Base-by-base conservation (phyloP, 2,113 vertebrate species). In the Lucifuga dentata region DNA sequence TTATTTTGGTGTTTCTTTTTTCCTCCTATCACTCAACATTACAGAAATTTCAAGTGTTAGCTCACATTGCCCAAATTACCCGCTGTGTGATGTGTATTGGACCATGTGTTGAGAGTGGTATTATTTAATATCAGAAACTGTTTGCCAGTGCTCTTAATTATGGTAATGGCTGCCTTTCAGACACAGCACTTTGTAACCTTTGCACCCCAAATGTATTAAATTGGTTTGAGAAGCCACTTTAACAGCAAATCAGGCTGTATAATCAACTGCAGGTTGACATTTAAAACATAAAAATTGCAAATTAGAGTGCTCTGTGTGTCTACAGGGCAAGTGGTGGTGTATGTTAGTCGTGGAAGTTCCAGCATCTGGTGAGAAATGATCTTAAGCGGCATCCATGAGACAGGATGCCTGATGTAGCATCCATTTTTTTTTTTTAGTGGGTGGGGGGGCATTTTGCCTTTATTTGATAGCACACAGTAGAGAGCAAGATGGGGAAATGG, bases 221-320 rank as follows among this genome's bases (percentile, higher is more conserved):
- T 52, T 86, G 56, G 73, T 87, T 81, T 73, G 70, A 84, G 78
- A 83, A 59, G 58, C 59, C 35, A 59, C 65, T 76, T 78, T 84
- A 87, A 85, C 81, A 65, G 76, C 20, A 56, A 33, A 53, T 33
- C 69, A 16, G 44, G 24, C 75, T 68, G 81, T 61, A 80, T 85
- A 76, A 87, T 85, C 68, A 78, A 57, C 68, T 6, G 57, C 64
- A 48, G 60, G 80, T 32, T 89, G 84, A 87, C 88, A 86, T 89
- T 89, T 88, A 59, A 86, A 86, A 84, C 29, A 43, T 21, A 62
- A 50, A 80, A 80, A 80, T 68, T 70, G 60, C 79, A 82, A 87
- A 80, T 75, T 68, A 53, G 56, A 43, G 26, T 40, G 16, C 63
- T 21, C 44, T 13, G 52, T 57, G 74, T 23, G 68, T 65, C 62